Conservation (phyloP, 2,113 vertebrate genomes). For the Gasterosteus aculeatus region DNA sequence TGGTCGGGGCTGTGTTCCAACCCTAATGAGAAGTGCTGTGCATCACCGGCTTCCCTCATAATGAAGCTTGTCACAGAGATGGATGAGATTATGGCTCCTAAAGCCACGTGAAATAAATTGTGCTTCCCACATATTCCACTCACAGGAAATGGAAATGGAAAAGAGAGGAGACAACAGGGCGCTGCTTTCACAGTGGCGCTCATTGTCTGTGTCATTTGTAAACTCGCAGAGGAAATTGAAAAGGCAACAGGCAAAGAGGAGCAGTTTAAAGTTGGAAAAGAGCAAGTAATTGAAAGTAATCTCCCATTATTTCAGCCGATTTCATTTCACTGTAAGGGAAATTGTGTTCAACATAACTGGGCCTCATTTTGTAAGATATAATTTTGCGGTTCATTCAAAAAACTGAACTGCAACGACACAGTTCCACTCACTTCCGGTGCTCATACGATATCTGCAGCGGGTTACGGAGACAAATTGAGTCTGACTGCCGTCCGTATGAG, state of each 20-base stretch:
- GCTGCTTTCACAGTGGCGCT: slow-evolving; percentile 48
- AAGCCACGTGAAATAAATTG: slow-evolving; percentile 78
- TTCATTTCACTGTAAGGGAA: slow-evolving; percentile 45
- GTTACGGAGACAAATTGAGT: slow-evolving; percentile 32
- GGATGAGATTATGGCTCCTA: slow-evolving; percentile 81
- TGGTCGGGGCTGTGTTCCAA: slow-evolving; percentile 72
- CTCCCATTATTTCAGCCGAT: slow-evolving; percentile 44
- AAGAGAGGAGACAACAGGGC: slow-evolving; percentile 54
- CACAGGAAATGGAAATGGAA: slow-evolving; percentile 70
- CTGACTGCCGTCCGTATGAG: slow-evolving; percentile 30
- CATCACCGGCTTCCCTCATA: slow-evolving; percentile 80
- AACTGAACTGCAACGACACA: slow-evolving; percentile 38
- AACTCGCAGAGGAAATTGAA: slow-evolving; percentile 64
- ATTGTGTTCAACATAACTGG: slow-evolving; percentile 38
- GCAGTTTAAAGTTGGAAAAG: slow-evolving; percentile 61
- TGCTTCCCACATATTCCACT: slow-evolving; percentile 66
- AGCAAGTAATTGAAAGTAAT: slow-evolving; percentile 67
- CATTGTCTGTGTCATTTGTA: slow-evolving; percentile 62
- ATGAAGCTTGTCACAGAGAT: slow-evolving; percentile 85
- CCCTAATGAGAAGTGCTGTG: slow-evolving; percentile 80
- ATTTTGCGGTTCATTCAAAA: not conserved
- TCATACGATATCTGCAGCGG: slow-evolving; percentile 24
- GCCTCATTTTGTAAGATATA: slow-evolving; percentile 35
- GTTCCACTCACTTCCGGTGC: slow-evolving; percentile 6
- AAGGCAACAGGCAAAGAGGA: slow-evolving; percentile 64